phyloP scores from a whole-genome alignment of 2,113 vertebrate genomes.

The Spilogale gracilis region DNA sequence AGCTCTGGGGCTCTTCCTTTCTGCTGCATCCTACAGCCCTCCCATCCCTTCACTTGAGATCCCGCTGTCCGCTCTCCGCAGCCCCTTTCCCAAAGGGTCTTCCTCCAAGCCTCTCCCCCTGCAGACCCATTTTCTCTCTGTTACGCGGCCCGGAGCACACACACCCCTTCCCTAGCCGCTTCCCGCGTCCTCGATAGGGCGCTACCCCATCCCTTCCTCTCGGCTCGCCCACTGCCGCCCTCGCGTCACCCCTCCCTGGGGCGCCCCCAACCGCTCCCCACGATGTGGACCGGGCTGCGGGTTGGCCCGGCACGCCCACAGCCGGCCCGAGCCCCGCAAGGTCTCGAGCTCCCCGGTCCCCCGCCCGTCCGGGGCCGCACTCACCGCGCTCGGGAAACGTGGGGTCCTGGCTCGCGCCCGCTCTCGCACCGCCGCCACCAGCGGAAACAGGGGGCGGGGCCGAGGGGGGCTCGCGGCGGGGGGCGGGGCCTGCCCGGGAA shows the following conservation, averaged over 20 bases:
- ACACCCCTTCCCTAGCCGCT: neutral
- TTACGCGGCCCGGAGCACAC: neutral
- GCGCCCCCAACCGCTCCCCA: neutral
- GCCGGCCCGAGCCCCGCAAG: neutral
- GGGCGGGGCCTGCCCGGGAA: constrained; percentile 49
- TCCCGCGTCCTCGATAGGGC: neutral
- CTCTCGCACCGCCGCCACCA: constrained; percentile 72
- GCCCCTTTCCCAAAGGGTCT: neutral
- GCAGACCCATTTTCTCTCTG: neutral
- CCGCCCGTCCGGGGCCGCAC: constrained; percentile 46
- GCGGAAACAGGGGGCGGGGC: constrained; percentile 88
- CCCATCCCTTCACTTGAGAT: neutral
- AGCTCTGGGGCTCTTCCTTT: neutral
- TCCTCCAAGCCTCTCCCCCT: neutral
- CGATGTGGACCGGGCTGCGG: neutral
- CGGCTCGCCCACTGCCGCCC: neutral
- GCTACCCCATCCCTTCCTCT: neutral
- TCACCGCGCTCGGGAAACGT: constrained; percentile 63
- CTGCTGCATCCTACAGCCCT: neutral
- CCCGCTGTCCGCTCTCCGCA: neutral
- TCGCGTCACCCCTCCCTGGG: neutral
- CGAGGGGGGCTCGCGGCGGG: neutral
- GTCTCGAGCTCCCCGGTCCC: neutral
- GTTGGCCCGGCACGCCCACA: neutral
- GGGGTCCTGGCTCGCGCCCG: neutral